A percentile compares a stretch with the other conserved stretches of the same genome.
Conservation (phyloP, 2,113 vertebrate species). For the Potamarius usumacintae region DNA sequence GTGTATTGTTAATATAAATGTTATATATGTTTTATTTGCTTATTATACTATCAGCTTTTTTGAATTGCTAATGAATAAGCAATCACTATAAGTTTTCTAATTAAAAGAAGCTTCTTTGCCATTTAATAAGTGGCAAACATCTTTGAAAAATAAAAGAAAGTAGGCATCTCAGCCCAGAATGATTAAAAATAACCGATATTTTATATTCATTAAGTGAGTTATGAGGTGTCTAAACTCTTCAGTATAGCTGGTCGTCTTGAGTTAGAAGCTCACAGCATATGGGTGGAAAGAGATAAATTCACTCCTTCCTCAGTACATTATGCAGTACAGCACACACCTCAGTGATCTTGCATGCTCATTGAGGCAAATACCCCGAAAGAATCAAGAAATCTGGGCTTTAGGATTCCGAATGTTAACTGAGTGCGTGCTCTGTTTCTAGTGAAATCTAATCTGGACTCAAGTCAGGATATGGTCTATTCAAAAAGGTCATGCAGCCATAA, state of each 20-base stretch:
- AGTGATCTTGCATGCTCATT: constrained; percentile 21
- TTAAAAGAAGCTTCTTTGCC: background rate
- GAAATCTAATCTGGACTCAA: constrained; percentile 3
- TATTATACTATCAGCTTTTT: background rate
- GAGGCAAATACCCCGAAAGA: background rate
- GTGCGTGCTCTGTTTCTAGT: background rate
- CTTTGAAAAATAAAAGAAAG: background rate
- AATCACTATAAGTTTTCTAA: background rate
- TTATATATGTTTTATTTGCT: background rate
- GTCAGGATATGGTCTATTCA: background rate
- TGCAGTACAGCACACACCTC: background rate
- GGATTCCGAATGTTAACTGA: constrained; percentile 23
- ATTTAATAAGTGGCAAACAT: background rate
- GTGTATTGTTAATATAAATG: background rate
- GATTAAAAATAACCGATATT: background rate
- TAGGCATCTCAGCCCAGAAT: background rate
- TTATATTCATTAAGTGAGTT: background rate
- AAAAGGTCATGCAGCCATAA: constrained; percentile 10
- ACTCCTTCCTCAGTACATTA: constrained; percentile 24
- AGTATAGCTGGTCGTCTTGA: background rate
- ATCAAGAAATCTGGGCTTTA: constrained; percentile 7
- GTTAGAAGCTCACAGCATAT: background rate
- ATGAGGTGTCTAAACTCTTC: background rate
- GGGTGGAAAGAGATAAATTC: background rate
- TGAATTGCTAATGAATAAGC: background rate